Evolutionary conservation across 92 coral and sea anemone species (phyloP).

Genomic region (Epizoanthus stellaris): DNA sequence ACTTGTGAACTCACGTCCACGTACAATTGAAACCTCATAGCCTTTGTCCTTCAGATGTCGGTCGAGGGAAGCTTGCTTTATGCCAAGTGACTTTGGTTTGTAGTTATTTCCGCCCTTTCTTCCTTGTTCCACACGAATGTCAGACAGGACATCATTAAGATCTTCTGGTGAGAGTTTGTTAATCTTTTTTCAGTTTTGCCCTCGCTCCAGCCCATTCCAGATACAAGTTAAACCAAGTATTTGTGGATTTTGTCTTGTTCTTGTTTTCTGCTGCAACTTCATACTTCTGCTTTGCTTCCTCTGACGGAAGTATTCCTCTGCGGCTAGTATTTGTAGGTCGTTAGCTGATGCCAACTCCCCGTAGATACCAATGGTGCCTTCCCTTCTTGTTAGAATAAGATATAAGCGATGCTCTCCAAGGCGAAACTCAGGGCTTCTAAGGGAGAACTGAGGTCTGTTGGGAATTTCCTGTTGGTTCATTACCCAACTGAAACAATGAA

Average conservation of each 20-base stretch:
- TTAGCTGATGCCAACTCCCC: no score
- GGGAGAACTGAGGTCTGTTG: no score
- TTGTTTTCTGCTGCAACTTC: constrained; percentile 25
- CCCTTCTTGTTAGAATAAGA: no score
- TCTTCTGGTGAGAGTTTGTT: constrained; percentile 46
- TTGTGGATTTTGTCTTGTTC: constrained; percentile 46
- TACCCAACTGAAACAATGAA: no score
- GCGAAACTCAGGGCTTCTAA: no score
- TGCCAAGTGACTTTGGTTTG: constrained; percentile 54
- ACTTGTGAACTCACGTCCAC: constrained; percentile 45
- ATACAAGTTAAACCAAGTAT: constrained; percentile 52
- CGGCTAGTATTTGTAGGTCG: no score
- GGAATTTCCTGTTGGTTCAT: no score
- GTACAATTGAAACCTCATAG: constrained; percentile 33
- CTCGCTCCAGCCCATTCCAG: constrained; percentile 33
- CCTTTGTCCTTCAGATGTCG: constrained; percentile 52
- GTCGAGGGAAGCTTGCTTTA: constrained; percentile 56
- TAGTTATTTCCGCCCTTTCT: constrained; percentile 40
- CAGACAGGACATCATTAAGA: constrained; percentile 48
- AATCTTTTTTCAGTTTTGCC: constrained; percentile 17
- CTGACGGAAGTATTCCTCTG: no score
- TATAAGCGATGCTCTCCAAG: no score
- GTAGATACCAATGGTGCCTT: no score
- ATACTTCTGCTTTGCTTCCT: neutral
- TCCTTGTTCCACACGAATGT: constrained; percentile 61